Percentiles rank a stretch among this genome's conserved stretches.
These are phyloP conservation scores for Drosophila auraria DNA, from an alignment of 1,140 invertebrate genomes.

Conservation along the genomic window DNA sequence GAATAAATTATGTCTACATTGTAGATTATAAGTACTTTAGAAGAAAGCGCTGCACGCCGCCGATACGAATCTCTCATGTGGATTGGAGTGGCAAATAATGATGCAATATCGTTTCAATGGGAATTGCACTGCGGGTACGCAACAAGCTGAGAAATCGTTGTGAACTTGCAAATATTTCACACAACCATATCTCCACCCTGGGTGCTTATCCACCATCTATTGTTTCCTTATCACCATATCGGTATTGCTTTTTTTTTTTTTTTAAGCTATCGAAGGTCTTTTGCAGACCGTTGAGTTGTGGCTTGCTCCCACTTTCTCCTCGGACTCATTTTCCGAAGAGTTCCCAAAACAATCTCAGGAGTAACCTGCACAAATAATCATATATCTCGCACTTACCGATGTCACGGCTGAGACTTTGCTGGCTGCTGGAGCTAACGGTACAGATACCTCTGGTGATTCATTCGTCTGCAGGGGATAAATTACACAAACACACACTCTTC, in stretches of 20 bases:
- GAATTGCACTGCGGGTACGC: neutral
- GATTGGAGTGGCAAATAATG: constrained; percentile 7
- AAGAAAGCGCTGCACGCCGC: too few species aligned
- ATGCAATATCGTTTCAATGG: neutral
- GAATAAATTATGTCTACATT: too few species aligned
- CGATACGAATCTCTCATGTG: neutral
- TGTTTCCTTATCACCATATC: constrained; percentile 11
- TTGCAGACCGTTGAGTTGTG: neutral
- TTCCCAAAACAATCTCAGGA: neutral
- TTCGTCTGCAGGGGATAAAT: constrained; percentile 8
- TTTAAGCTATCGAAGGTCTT: neutral
- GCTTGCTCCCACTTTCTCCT: neutral
- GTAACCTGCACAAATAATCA: neutral
- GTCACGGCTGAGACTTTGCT: neutral
- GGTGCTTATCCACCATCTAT: neutral
- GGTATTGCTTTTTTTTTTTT: neutral
- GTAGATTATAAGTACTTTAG: too few species aligned
- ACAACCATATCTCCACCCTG: neutral
- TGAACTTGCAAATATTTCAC: neutral
- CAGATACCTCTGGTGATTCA: constrained; percentile 22
- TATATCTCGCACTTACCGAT: constrained; percentile 11
- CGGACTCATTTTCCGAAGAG: neutral
- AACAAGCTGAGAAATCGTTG: neutral
- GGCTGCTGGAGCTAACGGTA: constrained; percentile 6
- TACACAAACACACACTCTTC: neutral